A percentile compares a stretch with the other conserved stretches of the same genome.
phyloP scores from a whole-genome alignment of 2,888 invertebrate genomes.

The Agonum fuliginosum region DNA sequence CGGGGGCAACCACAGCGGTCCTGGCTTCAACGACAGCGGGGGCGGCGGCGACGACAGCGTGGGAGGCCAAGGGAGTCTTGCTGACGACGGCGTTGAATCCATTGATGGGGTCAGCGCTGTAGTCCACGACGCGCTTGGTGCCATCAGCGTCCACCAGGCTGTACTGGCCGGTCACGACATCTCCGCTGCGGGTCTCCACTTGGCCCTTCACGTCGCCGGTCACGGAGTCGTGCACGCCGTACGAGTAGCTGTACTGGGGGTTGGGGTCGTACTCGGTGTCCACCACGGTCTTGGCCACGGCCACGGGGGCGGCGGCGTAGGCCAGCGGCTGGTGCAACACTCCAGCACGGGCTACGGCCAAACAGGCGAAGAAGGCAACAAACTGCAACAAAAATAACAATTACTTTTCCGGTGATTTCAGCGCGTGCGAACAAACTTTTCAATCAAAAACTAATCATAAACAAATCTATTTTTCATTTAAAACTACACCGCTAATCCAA shows the following conservation, averaged over 20 bases:
- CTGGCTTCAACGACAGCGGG: constrained; percentile 71
- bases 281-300: constrained; percentile 65
- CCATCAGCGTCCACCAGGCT: constrained; percentile 78
- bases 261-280: constrained; percentile 69
- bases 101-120: constrained; percentile 75
- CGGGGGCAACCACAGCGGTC: constrained; percentile 56
- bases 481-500: too few relatives aligned
- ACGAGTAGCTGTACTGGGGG: constrained; percentile 77
- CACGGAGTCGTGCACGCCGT: constrained; percentile 76
- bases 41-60: constrained; percentile 67
- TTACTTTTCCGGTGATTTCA: neutral
- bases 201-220: constrained; percentile 78
- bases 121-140: constrained; percentile 79
- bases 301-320: constrained; percentile 68
- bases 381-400: constrained; percentile 55
- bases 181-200: constrained; percentile 79
- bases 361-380: constrained; percentile 61
- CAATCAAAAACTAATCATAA: neutral
- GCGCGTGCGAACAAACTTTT: neutral
- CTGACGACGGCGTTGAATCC: constrained; percentile 77
- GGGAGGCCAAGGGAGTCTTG: constrained; percentile 72
- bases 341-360: constrained; percentile 62
- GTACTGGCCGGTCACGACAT: constrained; percentile 78
- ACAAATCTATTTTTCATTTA: too few relatives aligned
- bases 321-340: constrained; percentile 62